Percentiles rank a stretch among this genome's conserved stretches.
Evolutionary conservation across 2,888 invertebrate genomes (phyloP).

Genomic region (Drosophila longiperda): DNA sequence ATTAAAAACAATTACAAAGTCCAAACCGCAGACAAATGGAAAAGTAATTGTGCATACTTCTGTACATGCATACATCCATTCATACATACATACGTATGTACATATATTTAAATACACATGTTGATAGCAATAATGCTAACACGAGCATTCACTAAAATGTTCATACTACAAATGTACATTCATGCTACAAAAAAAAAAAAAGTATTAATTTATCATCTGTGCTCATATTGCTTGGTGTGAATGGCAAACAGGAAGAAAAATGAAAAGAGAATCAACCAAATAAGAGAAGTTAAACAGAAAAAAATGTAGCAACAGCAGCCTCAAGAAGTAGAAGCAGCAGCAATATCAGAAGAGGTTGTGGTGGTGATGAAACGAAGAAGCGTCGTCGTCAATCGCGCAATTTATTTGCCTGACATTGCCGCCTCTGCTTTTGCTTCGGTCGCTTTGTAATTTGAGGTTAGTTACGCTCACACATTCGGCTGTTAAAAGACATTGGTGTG

Average conservation of each 20-base stretch:
- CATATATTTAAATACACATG: neutral
- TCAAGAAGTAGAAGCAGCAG: neutral
- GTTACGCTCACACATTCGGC: conserved; percentile 32
- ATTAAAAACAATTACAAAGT: conserved; percentile 63
- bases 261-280: conserved; percentile 29
- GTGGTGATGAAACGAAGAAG: conserved; percentile 22
- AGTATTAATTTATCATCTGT: conserved; percentile 12
- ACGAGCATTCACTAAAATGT: neutral
- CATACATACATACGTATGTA: conserved; percentile 3
- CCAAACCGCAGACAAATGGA: conserved; percentile 45
- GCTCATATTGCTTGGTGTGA: conserved; percentile 1
- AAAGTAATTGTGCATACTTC: conserved; percentile 19
- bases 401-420: conserved; percentile 32
- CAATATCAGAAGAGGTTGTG: conserved; percentile 13
- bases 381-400: conserved; percentile 45
- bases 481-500: conserved; percentile 8
- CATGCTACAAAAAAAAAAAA: conserved; percentile 7
- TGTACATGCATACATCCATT: neutral
- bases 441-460: conserved; percentile 62
- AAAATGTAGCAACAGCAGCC: conserved; percentile 31
- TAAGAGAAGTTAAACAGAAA: conserved; percentile 26
- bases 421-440: conserved; percentile 19
- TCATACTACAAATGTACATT: conserved; percentile 3
- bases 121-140: neutral
- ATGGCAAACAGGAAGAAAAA: conserved; percentile 46